A percentile compares a stretch with the other conserved stretches of the same genome.
Conservation (phyloP, 1,140 invertebrate genomes). For the Muscidifurax raptorellus region DNA sequence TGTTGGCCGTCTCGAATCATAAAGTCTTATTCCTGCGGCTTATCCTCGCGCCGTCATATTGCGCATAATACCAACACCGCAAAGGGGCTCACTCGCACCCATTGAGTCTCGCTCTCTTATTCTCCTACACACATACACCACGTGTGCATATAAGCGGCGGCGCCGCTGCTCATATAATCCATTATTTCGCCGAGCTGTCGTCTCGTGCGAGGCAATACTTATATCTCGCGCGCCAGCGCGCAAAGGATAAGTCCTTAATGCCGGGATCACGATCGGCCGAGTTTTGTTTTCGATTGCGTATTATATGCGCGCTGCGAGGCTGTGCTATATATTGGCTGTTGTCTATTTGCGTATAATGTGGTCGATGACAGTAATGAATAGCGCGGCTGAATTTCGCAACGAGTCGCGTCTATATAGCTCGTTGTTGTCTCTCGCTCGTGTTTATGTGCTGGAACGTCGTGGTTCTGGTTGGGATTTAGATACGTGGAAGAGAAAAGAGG, state of each 20-base stretch:
- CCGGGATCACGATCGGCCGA: slow-evolving; percentile 54
- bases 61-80: slow-evolving; percentile 58
- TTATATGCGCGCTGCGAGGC: slow-evolving; percentile 4
- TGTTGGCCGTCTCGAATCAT: slow-evolving; percentile 56
- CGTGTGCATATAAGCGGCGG: slow-evolving; percentile 23
- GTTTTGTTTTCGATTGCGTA: slow-evolving; percentile 40
- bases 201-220: background rate
- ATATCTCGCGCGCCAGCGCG: background rate
- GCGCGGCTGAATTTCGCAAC: background rate
- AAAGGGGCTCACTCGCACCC: slow-evolving; percentile 52
- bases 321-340: background rate
- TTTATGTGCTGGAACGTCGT: background rate
- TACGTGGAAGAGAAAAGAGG: background rate
- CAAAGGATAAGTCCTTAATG: slow-evolving; percentile 58
- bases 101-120: slow-evolving; percentile 32
- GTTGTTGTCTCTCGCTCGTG: background rate
- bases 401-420: background rate
- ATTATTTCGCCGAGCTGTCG: slow-evolving; percentile 50
- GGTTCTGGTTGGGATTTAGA: background rate
- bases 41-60: slow-evolving; percentile 59
- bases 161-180: slow-evolving; percentile 59
- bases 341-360: background rate
- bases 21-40: slow-evolving; percentile 68
- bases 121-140: background rate
- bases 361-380: slow-evolving; percentile 36